Evolutionary conservation across 2,888 invertebrate genomes (phyloP).

Genomic region (Dilophus febrilis): DNA sequence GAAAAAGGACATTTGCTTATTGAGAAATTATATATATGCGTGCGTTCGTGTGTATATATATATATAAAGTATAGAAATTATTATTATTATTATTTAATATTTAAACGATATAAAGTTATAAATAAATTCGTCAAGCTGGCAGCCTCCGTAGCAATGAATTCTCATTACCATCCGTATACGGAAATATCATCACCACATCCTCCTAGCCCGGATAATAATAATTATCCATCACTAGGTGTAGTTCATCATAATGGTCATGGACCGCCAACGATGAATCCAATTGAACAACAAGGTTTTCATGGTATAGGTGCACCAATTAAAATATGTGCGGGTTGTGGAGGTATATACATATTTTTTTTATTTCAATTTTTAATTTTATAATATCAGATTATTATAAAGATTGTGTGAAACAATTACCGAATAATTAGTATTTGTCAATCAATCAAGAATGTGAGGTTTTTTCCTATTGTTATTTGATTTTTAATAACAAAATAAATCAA

Average conservation of each 20-base stretch:
- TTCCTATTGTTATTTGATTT: too few relatives aligned
- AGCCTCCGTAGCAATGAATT: slow-evolving; percentile 78
- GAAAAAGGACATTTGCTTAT: too few relatives aligned
- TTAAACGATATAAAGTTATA: neutral
- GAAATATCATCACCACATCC: slow-evolving; percentile 65
- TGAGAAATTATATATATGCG: too few relatives aligned
- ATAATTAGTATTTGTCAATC: too few relatives aligned
- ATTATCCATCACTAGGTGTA: slow-evolving; percentile 38
- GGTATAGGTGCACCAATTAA: slow-evolving; percentile 37
- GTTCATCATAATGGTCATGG: slow-evolving; percentile 31
- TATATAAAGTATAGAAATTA: too few relatives aligned
- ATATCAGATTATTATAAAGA: neutral
- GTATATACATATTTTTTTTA: slow-evolving; percentile 23
- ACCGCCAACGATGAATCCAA: slow-evolving; percentile 8
- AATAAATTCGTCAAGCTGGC: slow-evolving; percentile 58
- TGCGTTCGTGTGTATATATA: too few relatives aligned
- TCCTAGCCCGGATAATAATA: slow-evolving; percentile 55
- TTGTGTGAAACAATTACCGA: too few relatives aligned
- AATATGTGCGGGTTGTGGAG: slow-evolving; percentile 81
- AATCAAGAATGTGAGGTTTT: too few relatives aligned
- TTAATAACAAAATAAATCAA: too few relatives aligned
- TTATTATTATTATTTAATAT: too few relatives aligned
- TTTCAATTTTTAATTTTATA: neutral
- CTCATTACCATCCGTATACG: slow-evolving; percentile 74
- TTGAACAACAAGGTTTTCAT: slow-evolving; percentile 13